Evolutionary conservation across 2,888 invertebrate species (phyloP), one percentile per base, ranked within the genome.

Genomic region (Hesperia comma): DNA sequence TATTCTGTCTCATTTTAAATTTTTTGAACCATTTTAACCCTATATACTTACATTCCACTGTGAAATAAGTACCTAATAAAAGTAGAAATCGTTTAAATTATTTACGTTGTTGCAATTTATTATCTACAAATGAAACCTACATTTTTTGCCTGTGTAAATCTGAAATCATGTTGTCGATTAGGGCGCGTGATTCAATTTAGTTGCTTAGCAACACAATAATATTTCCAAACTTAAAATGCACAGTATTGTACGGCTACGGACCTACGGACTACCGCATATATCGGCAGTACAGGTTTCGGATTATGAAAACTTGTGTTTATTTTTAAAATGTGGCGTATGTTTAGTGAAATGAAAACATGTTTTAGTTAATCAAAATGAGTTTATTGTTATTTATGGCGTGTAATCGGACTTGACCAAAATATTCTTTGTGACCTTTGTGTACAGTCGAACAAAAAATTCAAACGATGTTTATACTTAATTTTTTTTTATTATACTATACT

Each of bases 141-240:
- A 51, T 61, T 37, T 61, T 5, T 62, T 40, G 26, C 57, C 63
- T 57, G 51, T 51, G 26, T 26, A 4, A 26, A 26, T 26, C 26
- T 26, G 26, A 58, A 32, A 43, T 33, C 7, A 32, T 21, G 37
- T 10, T 40, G 40, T 41, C 10, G 17, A 12, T 53, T 63, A 46
- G 72, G 85, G 88, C 91, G 91, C 86, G 88, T 80, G 83, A 86
- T 90, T 91, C 79, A 86, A 92, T 82, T 83, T 76, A 70, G 91
- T 92, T 87, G 88, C 92, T 76, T 81, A 79, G 92, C 91, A 90
- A 92, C 92, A 73, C 69, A 68, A 75, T 77, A 82, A 82, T 79
- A 83, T 82, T 79, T 73, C 74, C 66, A 75, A 73, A 69, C 73
- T 74, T 74, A 70, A 76, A 77, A 78, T 73, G 79, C 79, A 83